Evolutionary conservation across 2,113 vertebrate genomes (phyloP).

Genomic region (Collichthys lucidus): DNA sequence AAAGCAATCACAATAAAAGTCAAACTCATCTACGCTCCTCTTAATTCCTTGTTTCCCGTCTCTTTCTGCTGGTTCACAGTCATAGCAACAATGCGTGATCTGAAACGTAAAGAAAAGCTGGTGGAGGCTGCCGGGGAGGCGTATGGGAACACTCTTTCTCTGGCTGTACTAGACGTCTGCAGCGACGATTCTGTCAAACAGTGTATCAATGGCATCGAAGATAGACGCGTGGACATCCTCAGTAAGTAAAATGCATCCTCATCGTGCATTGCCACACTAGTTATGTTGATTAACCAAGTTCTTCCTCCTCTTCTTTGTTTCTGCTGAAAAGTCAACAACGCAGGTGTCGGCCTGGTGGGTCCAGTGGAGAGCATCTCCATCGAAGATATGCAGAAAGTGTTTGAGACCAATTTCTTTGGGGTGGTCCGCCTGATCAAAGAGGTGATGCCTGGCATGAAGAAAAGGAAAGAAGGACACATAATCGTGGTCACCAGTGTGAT

Average conservation of each 20-base stretch:
- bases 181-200: conserved; percentile 86
- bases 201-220: conserved; percentile 85
- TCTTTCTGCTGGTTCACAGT: conserved; percentile 77
- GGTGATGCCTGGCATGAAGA: conserved; percentile 85
- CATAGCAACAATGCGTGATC: conserved; percentile 92
- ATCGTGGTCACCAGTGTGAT: conserved; percentile 84
- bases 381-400: conserved; percentile 84
- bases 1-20: background rate
- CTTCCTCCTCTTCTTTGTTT: background rate
- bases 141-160: conserved; percentile 85
- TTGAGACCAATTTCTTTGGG: conserved; percentile 85
- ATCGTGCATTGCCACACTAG: background rate
- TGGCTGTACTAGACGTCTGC: conserved; percentile 89
- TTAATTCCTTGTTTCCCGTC: too few relatives aligned
- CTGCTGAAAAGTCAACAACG: conserved; percentile 79
- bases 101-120: conserved; percentile 86
- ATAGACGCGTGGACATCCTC: conserved; percentile 86
- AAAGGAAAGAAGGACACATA: conserved; percentile 80
- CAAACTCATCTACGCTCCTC: background rate
- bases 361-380: conserved; percentile 83
- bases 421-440: conserved; percentile 85
- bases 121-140: conserved; percentile 85
- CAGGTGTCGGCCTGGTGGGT: conserved; percentile 83
- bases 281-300: background rate
- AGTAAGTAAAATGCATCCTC: conserved; percentile 77